Conservation (phyloP, 2,113 vertebrate genomes). For the Nansenia antarctica region DNA sequence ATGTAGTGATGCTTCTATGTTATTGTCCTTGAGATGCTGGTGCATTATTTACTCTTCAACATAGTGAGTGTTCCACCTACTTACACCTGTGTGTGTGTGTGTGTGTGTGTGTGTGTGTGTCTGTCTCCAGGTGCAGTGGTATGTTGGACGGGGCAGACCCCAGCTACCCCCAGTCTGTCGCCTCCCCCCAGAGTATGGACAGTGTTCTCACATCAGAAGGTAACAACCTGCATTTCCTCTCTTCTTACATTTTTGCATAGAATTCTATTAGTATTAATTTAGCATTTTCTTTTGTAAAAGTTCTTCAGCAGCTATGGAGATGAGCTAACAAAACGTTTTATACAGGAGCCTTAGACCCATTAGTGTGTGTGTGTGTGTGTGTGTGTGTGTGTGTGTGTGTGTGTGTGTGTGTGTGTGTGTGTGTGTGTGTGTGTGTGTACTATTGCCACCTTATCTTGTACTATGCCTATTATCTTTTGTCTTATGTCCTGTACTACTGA, state of each 20-base stretch:
- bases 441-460: too few relatives aligned
- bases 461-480: too few relatives aligned
- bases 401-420: too few relatives aligned
- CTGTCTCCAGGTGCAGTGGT: slow-evolving; percentile 73
- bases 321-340: background rate
- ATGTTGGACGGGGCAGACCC: slow-evolving; percentile 84
- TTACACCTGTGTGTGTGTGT: too few relatives aligned
- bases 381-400: too few relatives aligned
- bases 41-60: too few relatives aligned
- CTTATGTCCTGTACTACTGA: too few relatives aligned
- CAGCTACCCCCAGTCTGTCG: slow-evolving; percentile 84
- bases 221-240: slow-evolving; percentile 53
- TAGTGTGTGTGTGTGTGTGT: too few relatives aligned
- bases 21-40: background rate
- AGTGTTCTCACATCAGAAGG: slow-evolving; percentile 89
- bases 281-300: background rate
- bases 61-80: too few relatives aligned
- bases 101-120: too few relatives aligned
- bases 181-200: slow-evolving; percentile 95
- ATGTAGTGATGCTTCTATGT: background rate
- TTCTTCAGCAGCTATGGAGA: background rate
- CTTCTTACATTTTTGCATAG: background rate
- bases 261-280: background rate
- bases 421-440: too few relatives aligned
- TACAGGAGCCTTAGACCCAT: background rate